A percentile compares a stretch with the other conserved stretches of the same genome.
Evolutionary conservation across 1,140 invertebrate species (phyloP).

Genomic region (Stegodyphus mimosarum): DNA sequence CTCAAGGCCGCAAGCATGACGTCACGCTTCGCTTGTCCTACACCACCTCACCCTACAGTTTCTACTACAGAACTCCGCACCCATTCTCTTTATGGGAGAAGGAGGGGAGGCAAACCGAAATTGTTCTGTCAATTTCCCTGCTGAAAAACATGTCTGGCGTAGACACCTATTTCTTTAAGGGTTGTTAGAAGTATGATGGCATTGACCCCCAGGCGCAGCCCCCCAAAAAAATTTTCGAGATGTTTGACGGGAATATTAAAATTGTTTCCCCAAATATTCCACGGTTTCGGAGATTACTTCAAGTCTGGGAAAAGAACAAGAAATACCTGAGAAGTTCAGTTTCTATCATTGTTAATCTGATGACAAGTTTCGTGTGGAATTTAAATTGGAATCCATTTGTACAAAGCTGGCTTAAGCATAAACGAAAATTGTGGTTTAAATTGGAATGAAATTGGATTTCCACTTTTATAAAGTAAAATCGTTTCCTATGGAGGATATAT

Average conservation of each 20-base stretch:
- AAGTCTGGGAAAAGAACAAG: too few relatives aligned
- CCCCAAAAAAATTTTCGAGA: conserved; percentile 3
- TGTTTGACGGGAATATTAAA: conserved; percentile 27
- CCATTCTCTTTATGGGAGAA: not conserved
- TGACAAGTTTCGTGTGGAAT: too few relatives aligned
- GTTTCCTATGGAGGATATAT: too few relatives aligned
- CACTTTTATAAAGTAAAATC: too few relatives aligned
- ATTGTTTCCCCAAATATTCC: not conserved
- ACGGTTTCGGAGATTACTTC: not conserved
- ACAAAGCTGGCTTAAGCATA: too few relatives aligned
- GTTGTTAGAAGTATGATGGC: not conserved
- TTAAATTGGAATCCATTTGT: too few relatives aligned
- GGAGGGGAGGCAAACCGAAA: not conserved
- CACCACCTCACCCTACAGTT: not conserved
- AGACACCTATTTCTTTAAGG: conserved; percentile 26
- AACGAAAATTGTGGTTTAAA: too few relatives aligned
- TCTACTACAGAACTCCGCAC: not conserved
- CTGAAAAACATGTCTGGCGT: conserved; percentile 21
- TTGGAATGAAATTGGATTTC: too few relatives aligned
- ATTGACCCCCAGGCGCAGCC: conserved; percentile 9
- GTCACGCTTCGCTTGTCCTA: not conserved
- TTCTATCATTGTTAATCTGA: too few relatives aligned
- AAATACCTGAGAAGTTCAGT: too few relatives aligned
- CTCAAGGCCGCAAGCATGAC: not conserved
- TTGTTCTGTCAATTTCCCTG: conserved; percentile 19